Percentiles rank a stretch among this genome's conserved stretches.
Conservation (phyloP, 2,888 invertebrate species). For the Trimorus sp. region DNA sequence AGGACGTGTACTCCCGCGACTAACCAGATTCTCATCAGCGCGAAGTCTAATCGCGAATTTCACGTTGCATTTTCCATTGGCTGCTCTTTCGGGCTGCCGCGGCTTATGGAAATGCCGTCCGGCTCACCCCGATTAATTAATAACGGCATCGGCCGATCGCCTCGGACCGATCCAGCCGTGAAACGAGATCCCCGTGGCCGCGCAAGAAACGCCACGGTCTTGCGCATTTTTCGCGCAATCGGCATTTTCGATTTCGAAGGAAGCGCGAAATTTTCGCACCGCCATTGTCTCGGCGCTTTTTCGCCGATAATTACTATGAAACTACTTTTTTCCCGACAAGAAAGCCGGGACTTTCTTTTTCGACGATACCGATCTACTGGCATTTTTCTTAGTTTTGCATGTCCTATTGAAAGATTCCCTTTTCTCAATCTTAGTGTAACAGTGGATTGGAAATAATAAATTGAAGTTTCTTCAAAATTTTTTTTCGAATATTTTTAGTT, state of each 20-base stretch:
- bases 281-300: no score
- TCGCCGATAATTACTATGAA: no score
- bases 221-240: constrained; percentile 21
- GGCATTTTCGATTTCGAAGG: constrained; percentile 27
- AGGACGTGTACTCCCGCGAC: constrained; percentile 68
- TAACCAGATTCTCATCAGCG: constrained; percentile 68
- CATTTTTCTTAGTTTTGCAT: no score
- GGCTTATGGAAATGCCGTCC: constrained; percentile 55
- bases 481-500: no score
- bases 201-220: constrained; percentile 45
- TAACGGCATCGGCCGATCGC: constrained; percentile 62
- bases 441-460: no score
- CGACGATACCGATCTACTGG: no score
- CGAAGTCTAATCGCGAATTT: constrained; percentile 70
- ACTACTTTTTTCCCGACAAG: no score
- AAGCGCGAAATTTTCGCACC: constrained; percentile 11
- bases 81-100: constrained; percentile 65
- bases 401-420: no score
- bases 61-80: constrained; percentile 70
- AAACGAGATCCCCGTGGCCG: constrained; percentile 55
- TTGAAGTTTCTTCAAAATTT: no score
- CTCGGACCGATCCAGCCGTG: constrained; percentile 56
- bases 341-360: no score
- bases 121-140: constrained; percentile 59
- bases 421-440: no score